Evolutionary conservation across 2,113 vertebrate species (phyloP), one percentile per base, ranked within the genome.

Genomic region (Callorhinus ursinus): DNA sequence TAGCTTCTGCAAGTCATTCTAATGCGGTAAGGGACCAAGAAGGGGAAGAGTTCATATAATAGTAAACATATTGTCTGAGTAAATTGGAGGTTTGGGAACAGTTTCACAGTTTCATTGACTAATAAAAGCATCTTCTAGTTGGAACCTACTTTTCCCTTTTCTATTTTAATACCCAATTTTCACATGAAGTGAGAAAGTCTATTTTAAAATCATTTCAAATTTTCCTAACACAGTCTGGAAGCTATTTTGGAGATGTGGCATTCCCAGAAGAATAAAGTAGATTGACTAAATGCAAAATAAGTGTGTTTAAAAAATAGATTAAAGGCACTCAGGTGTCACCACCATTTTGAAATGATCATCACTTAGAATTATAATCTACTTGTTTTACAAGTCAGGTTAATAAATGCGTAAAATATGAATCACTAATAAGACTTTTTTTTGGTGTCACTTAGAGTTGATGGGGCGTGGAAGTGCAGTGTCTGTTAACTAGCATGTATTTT

Each of bases 191-290:
- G 93, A 96, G 87, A 96, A 96, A 95, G 22, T 90, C 89, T 98
- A 96, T 97, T 97, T 97, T 92, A 95, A 97, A 96, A 53, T 90
- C 85, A 77, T 80, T 96, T 97, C 53, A 89, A 87, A 96, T 69
- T 91, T 94, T 97, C 67, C 89, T 89, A 91, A 76, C 93, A 96
- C 92, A 96, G 85, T 95, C 95, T 97, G 95, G 87, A 97, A 97
- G 81, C 92, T 97, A 94, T 98, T 98, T 92, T 90, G 59, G 77
- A 95, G 74, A 93, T 49, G 36, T 51, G 92, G 39, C 36, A 95
- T 97, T 92, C 96, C 89, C 92, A 85, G 80, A 71, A 96, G 84
- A 98, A 67, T 95, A 90, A 92, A 97, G 42, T 85, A 65, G 53
- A 88, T 51, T 65, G 49, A 93, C 39, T 86, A 90, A 89, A 97